These are phyloP conservation scores for Chamaetylas fuelleborni DNA, from an alignment of 2,113 vertebrate species.

Conservation along the genomic window DNA sequence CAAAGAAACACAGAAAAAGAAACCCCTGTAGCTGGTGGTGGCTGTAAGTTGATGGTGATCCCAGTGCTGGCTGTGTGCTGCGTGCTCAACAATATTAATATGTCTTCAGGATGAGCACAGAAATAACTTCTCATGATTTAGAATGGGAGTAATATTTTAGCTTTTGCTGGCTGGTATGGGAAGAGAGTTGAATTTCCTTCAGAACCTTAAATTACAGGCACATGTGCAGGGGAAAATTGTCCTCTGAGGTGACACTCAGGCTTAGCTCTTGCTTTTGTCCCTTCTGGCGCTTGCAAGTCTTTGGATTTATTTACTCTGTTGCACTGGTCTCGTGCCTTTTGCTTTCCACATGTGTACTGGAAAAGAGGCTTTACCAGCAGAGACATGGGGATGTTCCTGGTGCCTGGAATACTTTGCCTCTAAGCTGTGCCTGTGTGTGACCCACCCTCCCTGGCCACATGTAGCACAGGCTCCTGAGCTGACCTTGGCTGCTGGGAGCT, in stretches of 20 bases:
- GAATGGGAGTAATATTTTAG: background rate
- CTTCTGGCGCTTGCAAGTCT: background rate
- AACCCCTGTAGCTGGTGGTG: background rate
- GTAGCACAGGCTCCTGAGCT: background rate
- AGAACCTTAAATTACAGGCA: background rate
- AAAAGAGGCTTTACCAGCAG: background rate
- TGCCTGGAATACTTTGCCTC: background rate
- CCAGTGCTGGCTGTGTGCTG: background rate
- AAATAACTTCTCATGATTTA: background rate
- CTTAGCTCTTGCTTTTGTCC: background rate
- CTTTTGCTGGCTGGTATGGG: background rate
- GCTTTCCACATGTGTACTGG: background rate
- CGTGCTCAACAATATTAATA: background rate
- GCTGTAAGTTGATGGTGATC: background rate
- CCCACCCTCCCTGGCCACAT: background rate
- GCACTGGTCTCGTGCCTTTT: background rate
- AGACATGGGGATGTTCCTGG: accelerated
- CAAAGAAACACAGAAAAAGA: background rate
- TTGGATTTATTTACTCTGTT: background rate
- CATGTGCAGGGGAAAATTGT: background rate
- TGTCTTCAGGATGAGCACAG: background rate
- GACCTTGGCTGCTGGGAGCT: background rate
- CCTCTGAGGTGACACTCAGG: background rate
- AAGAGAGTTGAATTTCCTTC: background rate
- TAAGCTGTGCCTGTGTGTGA: background rate